phyloP scores from a whole-genome alignment of 2,113 vertebrate genomes.

The Etheostoma spectabile region DNA sequence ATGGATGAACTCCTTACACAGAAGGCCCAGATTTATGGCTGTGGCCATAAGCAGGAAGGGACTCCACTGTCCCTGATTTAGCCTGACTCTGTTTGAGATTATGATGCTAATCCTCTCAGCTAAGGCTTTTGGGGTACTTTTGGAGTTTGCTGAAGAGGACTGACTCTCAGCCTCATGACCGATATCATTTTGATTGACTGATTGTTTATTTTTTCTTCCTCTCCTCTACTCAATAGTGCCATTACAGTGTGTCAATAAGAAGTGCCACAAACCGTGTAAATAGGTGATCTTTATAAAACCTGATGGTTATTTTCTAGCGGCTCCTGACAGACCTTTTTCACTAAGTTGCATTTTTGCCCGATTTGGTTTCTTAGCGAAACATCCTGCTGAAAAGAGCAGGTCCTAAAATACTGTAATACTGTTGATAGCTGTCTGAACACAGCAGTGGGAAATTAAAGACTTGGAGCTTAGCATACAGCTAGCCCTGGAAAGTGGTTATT shows the following conservation, averaged over 20 bases:
- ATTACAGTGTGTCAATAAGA: not conserved
- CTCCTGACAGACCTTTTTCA: not conserved
- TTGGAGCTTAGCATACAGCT: slow-evolving; percentile 3
- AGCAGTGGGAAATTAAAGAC: slow-evolving; percentile 6
- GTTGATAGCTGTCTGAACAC: not conserved
- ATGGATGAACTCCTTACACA: slow-evolving; percentile 10
- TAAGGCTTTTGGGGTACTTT: slow-evolving; percentile 64
- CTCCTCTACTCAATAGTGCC: not conserved
- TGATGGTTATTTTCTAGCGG: not conserved
- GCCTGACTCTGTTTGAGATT: slow-evolving; percentile 60
- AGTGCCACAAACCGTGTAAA: not conserved
- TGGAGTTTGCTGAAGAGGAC: slow-evolving; percentile 33
- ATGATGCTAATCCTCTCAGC: slow-evolving; percentile 67
- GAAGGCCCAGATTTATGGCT: slow-evolving; percentile 44
- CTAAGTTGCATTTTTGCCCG: not conserved
- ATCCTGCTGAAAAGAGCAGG: not conserved
- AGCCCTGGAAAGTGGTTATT: slow-evolving; percentile 26
- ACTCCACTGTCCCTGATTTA: slow-evolving; percentile 57
- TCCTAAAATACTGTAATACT: not conserved
- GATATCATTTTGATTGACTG: slow-evolving; percentile 54
- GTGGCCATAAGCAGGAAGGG: slow-evolving; percentile 30
- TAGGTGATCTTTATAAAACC: not conserved
- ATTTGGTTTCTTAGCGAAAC: not conserved
- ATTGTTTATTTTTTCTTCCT: not conserved
- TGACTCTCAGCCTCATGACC: slow-evolving; percentile 22